Evolutionary conservation across 2,797 vertebrate species (phyloP).

Genomic region (Pangasius sanitwongsei): DNA sequence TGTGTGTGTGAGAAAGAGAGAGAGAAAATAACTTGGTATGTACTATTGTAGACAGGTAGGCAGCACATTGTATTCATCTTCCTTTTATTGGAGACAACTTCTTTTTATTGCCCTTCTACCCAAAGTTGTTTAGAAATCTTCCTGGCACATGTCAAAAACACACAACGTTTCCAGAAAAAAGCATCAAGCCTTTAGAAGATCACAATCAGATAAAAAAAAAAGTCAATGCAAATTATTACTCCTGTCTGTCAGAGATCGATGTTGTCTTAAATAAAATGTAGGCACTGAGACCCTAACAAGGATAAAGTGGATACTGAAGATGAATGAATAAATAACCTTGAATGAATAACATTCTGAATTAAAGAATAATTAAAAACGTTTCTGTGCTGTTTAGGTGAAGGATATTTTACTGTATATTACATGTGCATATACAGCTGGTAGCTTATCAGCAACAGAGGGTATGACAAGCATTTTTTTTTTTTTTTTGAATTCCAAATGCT

Average conservation of each 20-base stretch:
- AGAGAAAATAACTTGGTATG: not conserved
- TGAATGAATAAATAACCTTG: not conserved
- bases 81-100: not conserved
- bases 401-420: not conserved
- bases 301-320: not conserved
- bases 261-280: not conserved
- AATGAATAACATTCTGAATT: not conserved
- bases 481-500: not conserved
- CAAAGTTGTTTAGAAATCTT: constrained; percentile 5
- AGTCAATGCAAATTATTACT: not conserved
- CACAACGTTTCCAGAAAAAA: not conserved
- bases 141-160: not conserved
- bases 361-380: not conserved
- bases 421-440: not conserved
- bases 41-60: not conserved
- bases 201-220: not conserved
- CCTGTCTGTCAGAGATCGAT: not conserved
- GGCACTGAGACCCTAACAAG: not conserved
- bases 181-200: not conserved
- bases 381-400: not conserved
- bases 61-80: not conserved
- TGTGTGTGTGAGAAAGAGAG: not conserved
- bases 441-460: not conserved
- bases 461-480: not conserved
- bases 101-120: not conserved